phyloP scores from a whole-genome alignment of 2,888 invertebrate species.

The Sphaerophoria taeniata region DNA sequence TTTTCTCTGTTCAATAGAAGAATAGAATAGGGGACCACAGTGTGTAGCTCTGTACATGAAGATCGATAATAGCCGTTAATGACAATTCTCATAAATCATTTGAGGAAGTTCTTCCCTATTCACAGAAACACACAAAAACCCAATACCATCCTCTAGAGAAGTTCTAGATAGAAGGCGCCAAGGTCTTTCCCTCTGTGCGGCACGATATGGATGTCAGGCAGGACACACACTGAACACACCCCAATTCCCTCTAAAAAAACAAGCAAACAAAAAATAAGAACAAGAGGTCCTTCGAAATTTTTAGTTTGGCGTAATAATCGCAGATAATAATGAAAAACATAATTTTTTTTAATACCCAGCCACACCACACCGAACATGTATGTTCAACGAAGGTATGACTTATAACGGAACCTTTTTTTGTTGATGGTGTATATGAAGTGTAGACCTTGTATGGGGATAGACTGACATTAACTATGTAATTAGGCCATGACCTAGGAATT shows the following conservation, averaged over 20 bases:
- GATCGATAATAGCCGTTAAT: slow-evolving; percentile 78
- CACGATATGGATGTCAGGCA: slow-evolving; percentile 29
- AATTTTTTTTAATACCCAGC: slow-evolving; percentile 38
- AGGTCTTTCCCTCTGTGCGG: slow-evolving; percentile 20
- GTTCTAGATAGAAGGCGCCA: slow-evolving; percentile 10
- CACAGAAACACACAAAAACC: slow-evolving; percentile 13
- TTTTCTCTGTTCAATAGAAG: neutral
- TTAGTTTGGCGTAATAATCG: slow-evolving; percentile 69
- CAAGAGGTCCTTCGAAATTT: slow-evolving; percentile 60
- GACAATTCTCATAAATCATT: slow-evolving; percentile 82
- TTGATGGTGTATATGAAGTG: neutral
- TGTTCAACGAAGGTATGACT: neutral
- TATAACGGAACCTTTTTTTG: slow-evolving; percentile 42
- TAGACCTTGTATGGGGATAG: slow-evolving; percentile 49
- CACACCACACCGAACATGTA: slow-evolving; percentile 8
- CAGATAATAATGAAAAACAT: slow-evolving; percentile 57
- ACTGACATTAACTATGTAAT: slow-evolving; percentile 73
- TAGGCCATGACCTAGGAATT: slow-evolving; percentile 75
- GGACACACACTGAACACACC: slow-evolving; percentile 33
- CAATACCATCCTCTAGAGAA: neutral
- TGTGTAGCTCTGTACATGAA: slow-evolving; percentile 31
- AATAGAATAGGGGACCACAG: slow-evolving; percentile 17
- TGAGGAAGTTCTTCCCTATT: slow-evolving; percentile 68
- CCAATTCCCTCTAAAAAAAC: slow-evolving; percentile 33
- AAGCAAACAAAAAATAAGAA: neutral